Base-by-base conservation (phyloP, 2,797 vertebrate species). In the Macrochelys suwanniensis region DNA sequence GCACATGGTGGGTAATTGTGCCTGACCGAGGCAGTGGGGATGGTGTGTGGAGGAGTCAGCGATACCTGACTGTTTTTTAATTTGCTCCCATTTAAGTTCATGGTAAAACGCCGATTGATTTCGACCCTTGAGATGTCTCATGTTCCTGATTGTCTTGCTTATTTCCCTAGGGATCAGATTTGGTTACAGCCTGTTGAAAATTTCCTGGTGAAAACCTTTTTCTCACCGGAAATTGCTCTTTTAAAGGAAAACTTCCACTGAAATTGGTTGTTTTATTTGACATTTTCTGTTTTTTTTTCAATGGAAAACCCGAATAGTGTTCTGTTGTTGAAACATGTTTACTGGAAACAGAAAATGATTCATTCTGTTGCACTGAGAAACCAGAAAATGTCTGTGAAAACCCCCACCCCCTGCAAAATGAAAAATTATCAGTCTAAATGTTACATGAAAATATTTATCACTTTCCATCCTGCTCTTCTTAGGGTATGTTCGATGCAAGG, bases 131-230 rank as follows among this genome's bases (percentile, higher is more conserved):
- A 25, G 84, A 59, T 11, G 92, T 80, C 92, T 96, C 85, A 85
- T 95, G 89, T 97, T 94, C 96, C 0, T 0, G 90, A 87, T 89
- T 50, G 82, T 95, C 51, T 84, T 0, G 4, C 28, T 89, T 61
- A 25, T 96, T 97, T 96, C 93, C 90, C 95, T 96, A 23, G 90
- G 94, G 94, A 96, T 71, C 68, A 71, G 21, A 25, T 71, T 71
- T 77, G 45, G 45, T 77, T 31, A 28, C 12, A 31, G 45, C 74
- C 26, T 10, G 45, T 16, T 77, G 74, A 77, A 28, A 47, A 51
- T 74, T 95, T 90, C 50, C 87, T 84, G 78, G 31, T 54, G 25
- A 93, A 89, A 93, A 87, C 89, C n/a, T 28, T 92, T 89, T 92
- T 92, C 10, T 37, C 76, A 86, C 85, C 81, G 89, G 33, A 93